Percentiles rank a stretch among this genome's conserved stretches.
These are phyloP conservation scores for Eulemur coronatus DNA, from an alignment of 2,797 vertebrate species.

Conservation along the genomic window DNA sequence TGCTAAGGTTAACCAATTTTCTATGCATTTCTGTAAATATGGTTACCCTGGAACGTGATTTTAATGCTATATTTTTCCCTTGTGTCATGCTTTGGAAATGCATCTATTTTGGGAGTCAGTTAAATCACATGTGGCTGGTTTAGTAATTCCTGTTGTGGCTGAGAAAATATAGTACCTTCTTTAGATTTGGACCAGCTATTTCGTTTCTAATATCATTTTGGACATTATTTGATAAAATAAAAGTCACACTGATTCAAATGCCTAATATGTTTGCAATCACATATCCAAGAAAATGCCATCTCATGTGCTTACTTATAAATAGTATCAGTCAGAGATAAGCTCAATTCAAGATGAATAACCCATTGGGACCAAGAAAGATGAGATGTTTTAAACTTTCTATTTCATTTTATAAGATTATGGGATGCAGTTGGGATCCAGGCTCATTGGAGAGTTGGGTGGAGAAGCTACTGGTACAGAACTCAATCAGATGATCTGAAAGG, in stretches of 20 bases:
- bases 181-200: background rate
- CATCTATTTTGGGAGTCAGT: background rate
- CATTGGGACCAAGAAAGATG: background rate
- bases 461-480: background rate
- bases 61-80: background rate
- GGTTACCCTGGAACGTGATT: background rate
- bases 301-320: background rate
- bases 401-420: background rate
- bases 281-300: background rate
- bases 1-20: background rate
- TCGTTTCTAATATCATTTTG: background rate
- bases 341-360: background rate
- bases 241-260: background rate
- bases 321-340: background rate
- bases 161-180: background rate
- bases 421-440: background rate
- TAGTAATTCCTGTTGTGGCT: background rate
- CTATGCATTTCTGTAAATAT: background rate
- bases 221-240: background rate
- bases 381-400: background rate
- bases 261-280: background rate
- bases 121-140: background rate
- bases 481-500: background rate
- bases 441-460: background rate
- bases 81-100: background rate